Conservation (phyloP, 2,797 vertebrate genomes). For the Enteromius fasciolatus region DNA sequence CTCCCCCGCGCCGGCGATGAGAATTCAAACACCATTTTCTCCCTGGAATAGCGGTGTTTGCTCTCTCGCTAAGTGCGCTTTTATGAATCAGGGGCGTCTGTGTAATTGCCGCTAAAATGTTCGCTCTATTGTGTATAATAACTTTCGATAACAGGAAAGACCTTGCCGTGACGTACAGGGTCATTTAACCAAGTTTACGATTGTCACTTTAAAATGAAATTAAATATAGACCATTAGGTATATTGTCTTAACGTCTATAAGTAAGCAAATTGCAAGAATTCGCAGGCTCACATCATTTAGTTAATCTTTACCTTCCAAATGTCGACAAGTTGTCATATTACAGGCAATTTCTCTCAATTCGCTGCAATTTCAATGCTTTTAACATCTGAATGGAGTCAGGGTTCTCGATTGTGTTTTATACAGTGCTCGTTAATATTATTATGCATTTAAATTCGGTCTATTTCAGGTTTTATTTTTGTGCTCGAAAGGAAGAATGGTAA, state of each 20-base stretch:
- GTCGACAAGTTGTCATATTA: conserved; percentile 27
- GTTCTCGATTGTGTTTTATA: not conserved
- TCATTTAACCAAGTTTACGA: conserved; percentile 78
- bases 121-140: conserved; percentile 82
- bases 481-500: not conserved
- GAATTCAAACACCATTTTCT: conserved; percentile 90
- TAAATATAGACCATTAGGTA: conserved; percentile 58
- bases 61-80: conserved; percentile 94
- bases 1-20: conserved; percentile 72
- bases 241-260: conserved; percentile 41
- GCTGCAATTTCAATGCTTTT: conserved; percentile 28
- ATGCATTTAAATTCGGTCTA: not conserved
- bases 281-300: conserved; percentile 40
- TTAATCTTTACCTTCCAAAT: conserved; percentile 46
- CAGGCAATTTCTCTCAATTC: conserved; percentile 27
- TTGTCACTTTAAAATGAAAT: conserved; percentile 74
- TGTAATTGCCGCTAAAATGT: conserved; percentile 93
- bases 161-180: conserved; percentile 67
- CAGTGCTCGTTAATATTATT: conserved; percentile 4
- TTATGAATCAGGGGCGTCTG: conserved; percentile 90
- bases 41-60: conserved; percentile 90
- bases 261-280: conserved; percentile 23
- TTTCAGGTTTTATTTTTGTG: not conserved
- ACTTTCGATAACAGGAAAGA: conserved; percentile 82
- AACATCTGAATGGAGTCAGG: not conserved